Percentiles rank a stretch among this genome's conserved stretches.
Conservation (phyloP, 2,888 invertebrate species). For the Julus scandinavius region DNA sequence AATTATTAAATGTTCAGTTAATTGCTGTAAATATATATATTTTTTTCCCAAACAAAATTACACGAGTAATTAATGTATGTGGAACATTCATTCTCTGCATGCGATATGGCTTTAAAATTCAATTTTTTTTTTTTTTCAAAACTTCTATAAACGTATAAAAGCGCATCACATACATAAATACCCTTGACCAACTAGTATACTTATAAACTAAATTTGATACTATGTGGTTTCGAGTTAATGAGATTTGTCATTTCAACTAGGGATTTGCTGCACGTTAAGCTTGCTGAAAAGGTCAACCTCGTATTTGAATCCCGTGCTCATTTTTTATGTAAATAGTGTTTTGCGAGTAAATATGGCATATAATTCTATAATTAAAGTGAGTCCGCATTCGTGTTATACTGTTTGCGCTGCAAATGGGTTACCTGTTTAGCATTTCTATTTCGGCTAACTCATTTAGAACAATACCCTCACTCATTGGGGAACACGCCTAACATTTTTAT, state of each 20-base stretch:
- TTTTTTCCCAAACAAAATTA: no score
- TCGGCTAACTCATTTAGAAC: slow-evolving; percentile 2
- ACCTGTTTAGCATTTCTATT: background rate
- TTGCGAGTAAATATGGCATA: background rate
- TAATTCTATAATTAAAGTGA: slow-evolving; percentile 18
- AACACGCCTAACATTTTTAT: background rate
- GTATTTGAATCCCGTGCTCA: background rate
- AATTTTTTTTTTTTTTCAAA: background rate
- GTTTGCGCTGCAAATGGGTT: background rate
- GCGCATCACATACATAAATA: background rate
- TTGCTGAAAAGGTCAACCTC: background rate
- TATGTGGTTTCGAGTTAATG: no score
- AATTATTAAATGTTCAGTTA: no score
- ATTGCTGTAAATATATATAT: no score
- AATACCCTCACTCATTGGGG: background rate
- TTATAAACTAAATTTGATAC: no score
- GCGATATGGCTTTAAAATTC: no score
- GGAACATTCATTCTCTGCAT: no score
- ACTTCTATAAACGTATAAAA: background rate
- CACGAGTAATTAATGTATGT: no score
- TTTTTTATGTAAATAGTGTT: background rate
- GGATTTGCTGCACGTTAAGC: background rate
- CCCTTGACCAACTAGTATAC: no score
- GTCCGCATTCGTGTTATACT: background rate
- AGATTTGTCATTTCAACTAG: background rate